phyloP scores from a whole-genome alignment of 2,797 vertebrate genomes.

The Gymnocypris eckloni region DNA sequence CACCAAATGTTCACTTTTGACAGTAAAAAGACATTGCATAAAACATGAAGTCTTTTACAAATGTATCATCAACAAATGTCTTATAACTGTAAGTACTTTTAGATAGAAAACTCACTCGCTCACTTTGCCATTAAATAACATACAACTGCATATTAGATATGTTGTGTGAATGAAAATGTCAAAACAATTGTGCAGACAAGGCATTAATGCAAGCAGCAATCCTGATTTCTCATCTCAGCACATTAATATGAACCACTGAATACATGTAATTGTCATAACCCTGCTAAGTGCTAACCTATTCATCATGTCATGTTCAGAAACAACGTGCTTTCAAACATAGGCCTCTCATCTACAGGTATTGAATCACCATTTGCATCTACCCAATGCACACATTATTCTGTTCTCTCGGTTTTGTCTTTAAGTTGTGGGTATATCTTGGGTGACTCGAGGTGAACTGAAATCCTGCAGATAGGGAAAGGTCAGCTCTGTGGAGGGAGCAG shows the following conservation, averaged over 20 bases:
- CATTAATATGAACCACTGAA: slow-evolving; percentile 9
- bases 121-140: background rate
- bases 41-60: background rate
- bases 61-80: background rate
- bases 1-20: background rate
- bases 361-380: background rate
- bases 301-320: background rate
- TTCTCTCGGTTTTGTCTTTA: slow-evolving; percentile 32
- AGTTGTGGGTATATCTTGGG: slow-evolving; percentile 21
- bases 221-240: slow-evolving; percentile 3
- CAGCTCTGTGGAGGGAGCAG: slow-evolving; percentile 40
- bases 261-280: slow-evolving; percentile 20
- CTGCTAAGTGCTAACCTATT: slow-evolving; percentile 34
- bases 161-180: background rate
- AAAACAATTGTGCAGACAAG: background rate
- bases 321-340: background rate
- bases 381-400: background rate
- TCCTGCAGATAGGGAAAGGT: slow-evolving; percentile 51
- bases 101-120: background rate
- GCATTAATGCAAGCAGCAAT: slow-evolving; percentile 1
- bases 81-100: background rate
- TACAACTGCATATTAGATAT: background rate
- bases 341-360: slow-evolving; percentile 20
- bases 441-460: slow-evolving; percentile 34
- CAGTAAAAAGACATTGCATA: background rate